A percentile compares a stretch with the other conserved stretches of the same genome.
phyloP scores from a whole-genome alignment of 2,888 invertebrate genomes.

The Oxytorus armatus region DNA sequence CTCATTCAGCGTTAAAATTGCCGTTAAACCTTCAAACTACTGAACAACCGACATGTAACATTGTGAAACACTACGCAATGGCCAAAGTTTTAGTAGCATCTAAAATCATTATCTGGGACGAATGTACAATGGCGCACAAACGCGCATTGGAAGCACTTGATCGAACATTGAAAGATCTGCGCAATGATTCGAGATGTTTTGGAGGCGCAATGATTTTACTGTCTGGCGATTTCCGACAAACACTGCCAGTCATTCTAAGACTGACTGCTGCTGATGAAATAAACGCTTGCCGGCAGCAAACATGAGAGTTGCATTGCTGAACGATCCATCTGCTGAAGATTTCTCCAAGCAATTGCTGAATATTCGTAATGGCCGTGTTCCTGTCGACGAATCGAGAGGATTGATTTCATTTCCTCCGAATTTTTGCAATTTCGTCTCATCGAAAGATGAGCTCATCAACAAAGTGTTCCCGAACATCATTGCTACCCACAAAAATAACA shows the following conservation, averaged over 20 bases:
- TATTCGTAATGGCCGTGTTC: no score
- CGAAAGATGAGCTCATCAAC: constrained; percentile 1
- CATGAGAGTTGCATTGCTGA: constrained; percentile 42
- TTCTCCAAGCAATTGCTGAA: no score
- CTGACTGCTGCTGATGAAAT: neutral
- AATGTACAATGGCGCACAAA: no score
- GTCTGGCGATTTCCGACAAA: neutral
- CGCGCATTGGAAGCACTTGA: neutral
- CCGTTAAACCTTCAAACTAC: neutral
- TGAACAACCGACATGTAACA: neutral
- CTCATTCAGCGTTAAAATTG: neutral
- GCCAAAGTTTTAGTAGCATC: neutral
- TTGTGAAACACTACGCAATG: neutral
- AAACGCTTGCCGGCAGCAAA: neutral
- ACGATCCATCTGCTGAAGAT: no score
- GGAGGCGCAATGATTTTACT: constrained; percentile 1
- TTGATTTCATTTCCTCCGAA: neutral
- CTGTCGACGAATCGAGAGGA: no score
- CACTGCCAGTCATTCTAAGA: no score
- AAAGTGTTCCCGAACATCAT: neutral
- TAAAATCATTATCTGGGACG: no score
- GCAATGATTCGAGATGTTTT: neutral
- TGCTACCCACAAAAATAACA: neutral
- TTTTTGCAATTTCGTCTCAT: neutral
- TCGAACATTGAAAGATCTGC: no score